Conservation (phyloP, 1,140 invertebrate genomes). For the Melipona quadrifasciata region DNA sequence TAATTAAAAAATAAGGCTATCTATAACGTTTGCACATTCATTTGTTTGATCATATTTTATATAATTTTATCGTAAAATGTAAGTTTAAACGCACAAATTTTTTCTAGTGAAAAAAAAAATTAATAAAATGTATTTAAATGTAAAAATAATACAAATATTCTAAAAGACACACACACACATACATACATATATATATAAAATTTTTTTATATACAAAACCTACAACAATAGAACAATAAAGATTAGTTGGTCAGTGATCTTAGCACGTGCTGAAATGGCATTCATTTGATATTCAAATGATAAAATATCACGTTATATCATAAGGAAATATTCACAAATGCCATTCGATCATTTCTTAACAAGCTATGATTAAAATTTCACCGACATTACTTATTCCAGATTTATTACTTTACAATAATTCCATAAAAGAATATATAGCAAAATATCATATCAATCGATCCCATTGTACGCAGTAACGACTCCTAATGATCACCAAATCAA, state of each 20-base stretch:
- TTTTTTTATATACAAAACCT: too few relatives aligned
- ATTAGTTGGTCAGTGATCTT: slow-evolving; percentile 29
- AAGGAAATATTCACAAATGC: background rate
- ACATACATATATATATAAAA: too few relatives aligned
- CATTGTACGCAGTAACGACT: background rate
- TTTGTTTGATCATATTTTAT: background rate
- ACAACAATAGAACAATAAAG: background rate
- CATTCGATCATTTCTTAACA: background rate
- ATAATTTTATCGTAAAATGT: background rate
- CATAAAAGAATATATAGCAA: background rate
- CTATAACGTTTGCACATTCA: background rate
- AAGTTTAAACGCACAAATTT: background rate
- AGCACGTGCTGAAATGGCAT: slow-evolving; percentile 10
- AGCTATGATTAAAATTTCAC: background rate
- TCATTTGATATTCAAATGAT: background rate
- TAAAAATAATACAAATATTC: background rate
- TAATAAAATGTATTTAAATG: background rate
- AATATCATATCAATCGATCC: background rate
- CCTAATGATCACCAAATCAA: background rate
- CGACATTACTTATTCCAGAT: background rate
- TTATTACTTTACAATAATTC: background rate
- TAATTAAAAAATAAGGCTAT: background rate
- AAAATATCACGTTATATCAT: background rate
- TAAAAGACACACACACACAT: too few relatives aligned
- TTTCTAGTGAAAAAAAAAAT: background rate